These are phyloP conservation scores for Oxytorus armatus DNA, from an alignment of 2,888 invertebrate genomes.

Conservation along the genomic window DNA sequence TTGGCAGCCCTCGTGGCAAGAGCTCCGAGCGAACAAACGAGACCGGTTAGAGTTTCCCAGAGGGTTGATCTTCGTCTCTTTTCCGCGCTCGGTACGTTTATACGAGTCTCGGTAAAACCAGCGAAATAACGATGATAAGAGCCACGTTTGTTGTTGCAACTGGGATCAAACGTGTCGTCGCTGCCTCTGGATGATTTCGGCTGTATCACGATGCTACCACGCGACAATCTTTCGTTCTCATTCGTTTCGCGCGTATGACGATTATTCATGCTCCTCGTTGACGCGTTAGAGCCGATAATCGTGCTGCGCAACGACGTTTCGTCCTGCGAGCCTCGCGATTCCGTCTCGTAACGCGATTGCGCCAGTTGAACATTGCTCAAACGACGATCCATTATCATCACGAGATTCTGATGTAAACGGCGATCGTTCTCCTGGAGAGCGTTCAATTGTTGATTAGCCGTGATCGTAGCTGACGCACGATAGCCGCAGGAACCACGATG, in stretches of 20 bases:
- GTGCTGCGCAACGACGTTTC: conserved; percentile 45
- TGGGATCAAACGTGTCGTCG: conserved; percentile 32
- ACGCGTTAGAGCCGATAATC: conserved; percentile 48
- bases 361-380: conserved; percentile 80
- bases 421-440: conserved; percentile 75
- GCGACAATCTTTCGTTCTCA: conserved; percentile 21
- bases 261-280: conserved; percentile 63
- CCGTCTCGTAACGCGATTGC: conserved; percentile 62
- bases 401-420: conserved; percentile 79
- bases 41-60: conserved; percentile 84
- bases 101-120: conserved; percentile 52
- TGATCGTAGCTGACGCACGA: neutral
- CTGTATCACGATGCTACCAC: conserved; percentile 62
- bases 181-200: conserved; percentile 55
- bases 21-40: conserved; percentile 84
- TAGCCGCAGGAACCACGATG: conserved; percentile 34
- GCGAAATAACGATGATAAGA: conserved; percentile 54
- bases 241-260: conserved; percentile 9
- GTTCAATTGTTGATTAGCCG: conserved; percentile 57
- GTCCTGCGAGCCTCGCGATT: conserved; percentile 65
- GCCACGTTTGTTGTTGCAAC: conserved; percentile 7
- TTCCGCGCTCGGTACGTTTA: conserved; percentile 53
- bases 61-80: conserved; percentile 79
- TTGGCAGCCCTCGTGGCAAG: conserved; percentile 83
- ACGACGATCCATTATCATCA: conserved; percentile 80